Conservation (phyloP, 2,797 vertebrate genomes). For the Muscicapa comitata region DNA sequence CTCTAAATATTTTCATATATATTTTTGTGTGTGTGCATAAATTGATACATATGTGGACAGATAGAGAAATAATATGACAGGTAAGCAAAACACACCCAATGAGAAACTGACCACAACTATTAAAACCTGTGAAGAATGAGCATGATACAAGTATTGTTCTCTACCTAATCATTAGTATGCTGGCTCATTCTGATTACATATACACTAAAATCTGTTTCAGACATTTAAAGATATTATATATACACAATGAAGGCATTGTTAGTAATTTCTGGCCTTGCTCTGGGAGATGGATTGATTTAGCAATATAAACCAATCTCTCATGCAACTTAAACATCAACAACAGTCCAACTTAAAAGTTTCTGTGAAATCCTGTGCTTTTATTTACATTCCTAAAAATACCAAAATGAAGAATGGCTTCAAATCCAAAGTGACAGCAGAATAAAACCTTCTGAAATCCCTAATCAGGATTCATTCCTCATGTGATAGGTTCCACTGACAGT, state of each 20-base stretch:
- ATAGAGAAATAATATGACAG: background rate
- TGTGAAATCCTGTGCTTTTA: background rate
- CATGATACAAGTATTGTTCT: background rate
- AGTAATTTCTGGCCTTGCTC: background rate
- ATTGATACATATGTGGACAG: background rate
- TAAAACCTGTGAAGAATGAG: background rate
- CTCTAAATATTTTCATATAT: background rate
- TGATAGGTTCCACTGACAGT: background rate
- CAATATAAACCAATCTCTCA: background rate
- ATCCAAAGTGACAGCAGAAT: conserved; percentile 9
- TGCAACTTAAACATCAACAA: background rate
- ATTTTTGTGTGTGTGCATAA: background rate
- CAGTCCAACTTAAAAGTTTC: background rate
- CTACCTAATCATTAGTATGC: background rate
- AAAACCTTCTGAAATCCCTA: background rate
- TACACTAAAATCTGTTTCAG: background rate
- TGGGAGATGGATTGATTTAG: background rate
- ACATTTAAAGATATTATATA: background rate
- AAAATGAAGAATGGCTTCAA: background rate
- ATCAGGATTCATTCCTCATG: background rate
- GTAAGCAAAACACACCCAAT: background rate
- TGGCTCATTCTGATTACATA: background rate
- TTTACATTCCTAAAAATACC: conserved; percentile 3
- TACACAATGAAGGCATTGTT: background rate
- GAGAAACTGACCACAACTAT: background rate